Evolutionary conservation across 2,888 invertebrate genomes (phyloP).

Genomic region (Camponotus fellah): DNA sequence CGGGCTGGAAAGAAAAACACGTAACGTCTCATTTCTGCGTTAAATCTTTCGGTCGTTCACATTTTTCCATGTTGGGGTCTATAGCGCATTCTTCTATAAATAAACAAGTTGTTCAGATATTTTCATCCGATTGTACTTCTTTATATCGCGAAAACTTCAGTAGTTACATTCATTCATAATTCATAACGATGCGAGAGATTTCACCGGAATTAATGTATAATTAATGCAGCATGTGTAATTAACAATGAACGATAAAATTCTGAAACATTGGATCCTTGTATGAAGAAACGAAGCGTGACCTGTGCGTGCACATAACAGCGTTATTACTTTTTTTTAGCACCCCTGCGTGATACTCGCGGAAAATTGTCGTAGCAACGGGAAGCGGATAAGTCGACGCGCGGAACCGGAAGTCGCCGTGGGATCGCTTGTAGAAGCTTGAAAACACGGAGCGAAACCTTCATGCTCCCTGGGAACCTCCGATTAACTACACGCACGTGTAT

Average conservation of each 20-base stretch:
- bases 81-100: neutral
- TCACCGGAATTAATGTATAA: slow-evolving; percentile 39
- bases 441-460: slow-evolving; percentile 63
- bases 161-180: slow-evolving; percentile 41
- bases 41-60: neutral
- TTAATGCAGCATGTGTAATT: slow-evolving; percentile 44
- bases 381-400: slow-evolving; percentile 56
- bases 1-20: slow-evolving; percentile 45
- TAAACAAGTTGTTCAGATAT: slow-evolving; percentile 33
- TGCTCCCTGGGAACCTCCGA: slow-evolving; percentile 66
- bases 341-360: slow-evolving; percentile 50
- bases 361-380: slow-evolving; percentile 68
- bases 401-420: slow-evolving; percentile 78
- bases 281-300: slow-evolving; percentile 32
- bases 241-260: slow-evolving; percentile 6
- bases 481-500: slow-evolving; percentile 57
- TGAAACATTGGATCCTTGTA: neutral
- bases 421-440: slow-evolving; percentile 69
- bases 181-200: slow-evolving; percentile 37
- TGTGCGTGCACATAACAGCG: slow-evolving; percentile 34
- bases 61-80: neutral
- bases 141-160: slow-evolving; percentile 21
- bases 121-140: slow-evolving; percentile 24
- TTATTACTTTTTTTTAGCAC: slow-evolving; percentile 41
- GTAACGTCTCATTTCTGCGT: slow-evolving; percentile 43